Evolutionary conservation across 2,113 vertebrate genomes (phyloP).

Genomic region (Urocitellus parryii): DNA sequence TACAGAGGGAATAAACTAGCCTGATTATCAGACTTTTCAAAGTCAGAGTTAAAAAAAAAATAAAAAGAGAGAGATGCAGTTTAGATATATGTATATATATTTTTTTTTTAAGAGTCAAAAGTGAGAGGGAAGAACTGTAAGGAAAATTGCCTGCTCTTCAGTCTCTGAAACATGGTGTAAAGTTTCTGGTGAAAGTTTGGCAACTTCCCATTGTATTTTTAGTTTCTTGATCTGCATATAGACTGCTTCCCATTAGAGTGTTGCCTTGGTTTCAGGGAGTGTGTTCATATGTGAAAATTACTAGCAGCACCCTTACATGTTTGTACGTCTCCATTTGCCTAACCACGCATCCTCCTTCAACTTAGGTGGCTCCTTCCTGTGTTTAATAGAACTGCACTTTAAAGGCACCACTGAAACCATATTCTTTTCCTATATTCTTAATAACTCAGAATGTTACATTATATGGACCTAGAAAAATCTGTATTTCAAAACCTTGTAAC

Average conservation of each 20-base stretch:
- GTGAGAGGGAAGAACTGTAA: background rate
- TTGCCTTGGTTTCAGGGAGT: conserved; percentile 43
- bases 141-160: background rate
- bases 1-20: background rate
- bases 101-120: background rate
- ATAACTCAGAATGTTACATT: conserved; percentile 48
- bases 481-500: background rate
- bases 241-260: conserved; percentile 62
- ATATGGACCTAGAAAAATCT: conserved; percentile 27
- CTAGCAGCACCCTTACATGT: background rate
- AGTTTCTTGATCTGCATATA: conserved; percentile 76
- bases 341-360: background rate
- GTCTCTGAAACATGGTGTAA: conserved; percentile 57
- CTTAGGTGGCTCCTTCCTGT: background rate
- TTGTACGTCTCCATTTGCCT: conserved; percentile 6
- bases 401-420: conserved; percentile 22
- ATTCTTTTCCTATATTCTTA: conserved; percentile 12
- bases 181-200: conserved; percentile 55
- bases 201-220: conserved; percentile 74
- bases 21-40: background rate
- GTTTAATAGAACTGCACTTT: conserved; percentile 30
- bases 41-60: conserved; percentile 24
- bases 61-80: background rate
- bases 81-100: background rate
- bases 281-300: conserved; percentile 3